These are phyloP conservation scores for Rallus crepitans DNA, from an alignment of 2,797 vertebrate species.

Conservation along the genomic window DNA sequence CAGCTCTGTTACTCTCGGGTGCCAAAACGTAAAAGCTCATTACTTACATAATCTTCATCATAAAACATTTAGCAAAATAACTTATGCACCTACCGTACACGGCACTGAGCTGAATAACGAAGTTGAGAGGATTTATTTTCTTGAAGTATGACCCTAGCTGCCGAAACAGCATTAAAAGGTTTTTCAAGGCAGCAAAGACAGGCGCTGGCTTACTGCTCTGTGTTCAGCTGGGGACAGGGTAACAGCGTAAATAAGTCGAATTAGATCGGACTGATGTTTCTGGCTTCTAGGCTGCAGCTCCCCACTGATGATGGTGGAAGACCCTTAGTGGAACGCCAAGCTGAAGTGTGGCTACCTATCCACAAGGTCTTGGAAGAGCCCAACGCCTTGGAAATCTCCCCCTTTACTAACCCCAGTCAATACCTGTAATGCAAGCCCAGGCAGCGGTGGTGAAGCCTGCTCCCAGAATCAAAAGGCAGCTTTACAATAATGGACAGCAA, in stretches of 20 bases:
- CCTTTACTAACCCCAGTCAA: neutral
- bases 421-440: neutral
- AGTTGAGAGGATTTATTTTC: conserved; percentile 49
- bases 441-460: neutral
- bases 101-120: conserved; percentile 30
- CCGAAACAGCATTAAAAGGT: conserved; percentile 42
- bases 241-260: neutral
- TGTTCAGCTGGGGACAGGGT: neutral
- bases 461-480: neutral
- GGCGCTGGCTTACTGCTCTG: neutral
- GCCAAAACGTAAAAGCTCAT: conserved; percentile 34
- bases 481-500: neutral
- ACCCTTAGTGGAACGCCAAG: neutral
- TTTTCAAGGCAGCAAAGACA: conserved; percentile 17
- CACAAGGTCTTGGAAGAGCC: neutral
- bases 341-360: neutral
- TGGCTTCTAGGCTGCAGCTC: neutral
- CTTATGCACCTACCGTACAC: conserved; percentile 4
- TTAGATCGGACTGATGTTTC: neutral
- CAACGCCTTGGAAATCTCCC: neutral
- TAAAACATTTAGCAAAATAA: conserved; percentile 59
- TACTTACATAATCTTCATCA: conserved; percentile 39
- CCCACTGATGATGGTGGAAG: neutral
- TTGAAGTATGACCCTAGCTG: conserved; percentile 16
- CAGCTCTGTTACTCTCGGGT: neutral